These are phyloP conservation scores for Amphiprion percula DNA, from an alignment of 2,113 vertebrate species.

Conservation along the genomic window DNA sequence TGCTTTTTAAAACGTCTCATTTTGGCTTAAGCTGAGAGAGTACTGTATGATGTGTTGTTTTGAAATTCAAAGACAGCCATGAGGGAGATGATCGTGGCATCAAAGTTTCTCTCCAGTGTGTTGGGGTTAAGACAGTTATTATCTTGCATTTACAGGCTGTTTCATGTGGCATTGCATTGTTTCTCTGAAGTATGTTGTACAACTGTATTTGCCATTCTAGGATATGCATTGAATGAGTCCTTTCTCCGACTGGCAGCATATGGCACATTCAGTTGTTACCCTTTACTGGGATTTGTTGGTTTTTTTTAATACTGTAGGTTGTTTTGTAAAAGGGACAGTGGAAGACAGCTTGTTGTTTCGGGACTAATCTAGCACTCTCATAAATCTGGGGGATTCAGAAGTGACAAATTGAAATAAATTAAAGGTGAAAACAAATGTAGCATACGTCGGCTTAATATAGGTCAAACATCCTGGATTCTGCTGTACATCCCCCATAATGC, in stretches of 20 bases:
- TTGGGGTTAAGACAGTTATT: constrained; percentile 30
- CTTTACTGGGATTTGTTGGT: constrained; percentile 2
- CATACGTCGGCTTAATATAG: not conserved
- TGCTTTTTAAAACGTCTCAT: constrained; percentile 36
- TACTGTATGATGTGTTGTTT: constrained; percentile 32
- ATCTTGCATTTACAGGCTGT: constrained; percentile 9
- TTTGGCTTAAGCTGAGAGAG: constrained; percentile 11
- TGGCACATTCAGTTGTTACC: not conserved
- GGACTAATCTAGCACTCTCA: not conserved
- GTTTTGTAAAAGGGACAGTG: not conserved
- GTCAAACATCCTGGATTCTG: not conserved
- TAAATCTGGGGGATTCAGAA: constrained; percentile 1
- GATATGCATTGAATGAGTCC: constrained; percentile 17
- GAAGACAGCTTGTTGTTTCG: constrained; percentile 17
- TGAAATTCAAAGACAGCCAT: constrained; percentile 20
- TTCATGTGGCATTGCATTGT: constrained; percentile 32
- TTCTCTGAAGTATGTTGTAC: constrained; percentile 5
- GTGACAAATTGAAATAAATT: not conserved
- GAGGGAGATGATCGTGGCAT: constrained; percentile 12
- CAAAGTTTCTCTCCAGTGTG: constrained; percentile 23
- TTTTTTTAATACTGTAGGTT: not conserved
- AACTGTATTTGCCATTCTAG: not conserved
- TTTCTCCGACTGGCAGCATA: constrained; percentile 9
- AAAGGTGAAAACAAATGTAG: constrained; percentile 7
- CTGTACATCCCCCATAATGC: constrained; percentile 18